These are phyloP conservation scores for Sipha flava DNA, from an alignment of 1,140 invertebrate species.

Conservation along the genomic window DNA sequence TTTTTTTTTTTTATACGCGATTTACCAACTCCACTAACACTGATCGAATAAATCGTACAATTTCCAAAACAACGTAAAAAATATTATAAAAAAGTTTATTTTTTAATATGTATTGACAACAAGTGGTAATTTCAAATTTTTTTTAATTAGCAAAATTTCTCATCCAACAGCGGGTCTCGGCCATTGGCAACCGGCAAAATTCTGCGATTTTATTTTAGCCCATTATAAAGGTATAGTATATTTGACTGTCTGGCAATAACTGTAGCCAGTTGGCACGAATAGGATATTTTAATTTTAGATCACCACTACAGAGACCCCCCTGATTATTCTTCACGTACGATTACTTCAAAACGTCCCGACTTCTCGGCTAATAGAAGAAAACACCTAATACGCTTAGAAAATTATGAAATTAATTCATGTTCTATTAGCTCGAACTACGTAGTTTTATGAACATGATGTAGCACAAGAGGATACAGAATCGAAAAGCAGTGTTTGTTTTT, in stretches of 20 bases:
- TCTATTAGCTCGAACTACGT: too few species aligned
- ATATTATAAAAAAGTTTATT: not conserved
- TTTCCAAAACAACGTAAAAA: not conserved
- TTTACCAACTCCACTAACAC: too few species aligned
- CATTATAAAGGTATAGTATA: constrained; percentile 8
- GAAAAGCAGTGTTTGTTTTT: constrained; percentile 1
- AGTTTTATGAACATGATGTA: not conserved
- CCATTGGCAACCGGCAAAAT: constrained; percentile 1
- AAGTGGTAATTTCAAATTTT: not conserved
- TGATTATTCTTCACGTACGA: not conserved
- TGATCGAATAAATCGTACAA: not conserved
- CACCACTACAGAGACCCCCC: not conserved
- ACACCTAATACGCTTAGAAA: not conserved
- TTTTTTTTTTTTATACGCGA: too few species aligned
- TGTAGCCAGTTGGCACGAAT: constrained; percentile 28
- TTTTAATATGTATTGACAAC: not conserved
- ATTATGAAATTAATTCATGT: too few species aligned
- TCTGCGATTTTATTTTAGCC: constrained; percentile 24
- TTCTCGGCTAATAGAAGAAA: not conserved
- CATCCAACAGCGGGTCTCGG: not conserved
- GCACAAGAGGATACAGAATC: not conserved
- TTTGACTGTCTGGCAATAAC: constrained; percentile 28
- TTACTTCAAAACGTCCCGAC: not conserved
- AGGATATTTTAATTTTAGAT: constrained; percentile 10
- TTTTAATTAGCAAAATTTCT: not conserved